These are phyloP conservation scores for Lycorma delicatula DNA, from an alignment of 1,140 invertebrate genomes.

Conservation along the genomic window DNA sequence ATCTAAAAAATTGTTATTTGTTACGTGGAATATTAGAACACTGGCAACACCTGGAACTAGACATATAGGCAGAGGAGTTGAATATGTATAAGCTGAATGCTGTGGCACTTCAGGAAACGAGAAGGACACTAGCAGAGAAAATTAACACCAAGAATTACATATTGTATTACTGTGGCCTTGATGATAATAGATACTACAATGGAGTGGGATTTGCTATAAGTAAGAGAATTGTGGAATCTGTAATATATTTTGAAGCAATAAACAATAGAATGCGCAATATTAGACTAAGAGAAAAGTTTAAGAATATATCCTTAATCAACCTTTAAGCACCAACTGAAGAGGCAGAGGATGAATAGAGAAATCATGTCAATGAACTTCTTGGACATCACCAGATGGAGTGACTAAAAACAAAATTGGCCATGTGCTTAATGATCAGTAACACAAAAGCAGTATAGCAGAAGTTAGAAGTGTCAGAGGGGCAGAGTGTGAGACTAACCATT, in stretches of 20 bases:
- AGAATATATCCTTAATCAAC: background rate
- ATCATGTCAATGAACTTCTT: background rate
- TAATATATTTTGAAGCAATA: too few species aligned
- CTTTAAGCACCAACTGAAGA: background rate
- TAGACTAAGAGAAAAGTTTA: background rate
- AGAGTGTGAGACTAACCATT: background rate
- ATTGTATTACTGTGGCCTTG: too few species aligned
- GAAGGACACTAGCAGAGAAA: background rate
- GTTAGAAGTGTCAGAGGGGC: background rate
- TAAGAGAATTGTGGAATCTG: too few species aligned
- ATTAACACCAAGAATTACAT: background rate
- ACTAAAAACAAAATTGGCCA: constrained; percentile 8
- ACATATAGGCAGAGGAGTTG: constrained; percentile 1
- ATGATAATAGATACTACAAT: too few species aligned
- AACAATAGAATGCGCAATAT: background rate
- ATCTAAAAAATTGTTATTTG: too few species aligned
- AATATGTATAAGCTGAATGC: background rate
- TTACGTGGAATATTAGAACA: background rate
- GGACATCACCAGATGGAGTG: background rate
- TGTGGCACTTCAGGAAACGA: background rate
- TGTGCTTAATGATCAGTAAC: background rate
- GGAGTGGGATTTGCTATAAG: too few species aligned
- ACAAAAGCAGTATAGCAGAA: background rate
- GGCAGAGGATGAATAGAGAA: background rate
- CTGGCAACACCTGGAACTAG: too few species aligned